phyloP scores from a whole-genome alignment of 2,113 vertebrate species.

The Mustela nigripes region DNA sequence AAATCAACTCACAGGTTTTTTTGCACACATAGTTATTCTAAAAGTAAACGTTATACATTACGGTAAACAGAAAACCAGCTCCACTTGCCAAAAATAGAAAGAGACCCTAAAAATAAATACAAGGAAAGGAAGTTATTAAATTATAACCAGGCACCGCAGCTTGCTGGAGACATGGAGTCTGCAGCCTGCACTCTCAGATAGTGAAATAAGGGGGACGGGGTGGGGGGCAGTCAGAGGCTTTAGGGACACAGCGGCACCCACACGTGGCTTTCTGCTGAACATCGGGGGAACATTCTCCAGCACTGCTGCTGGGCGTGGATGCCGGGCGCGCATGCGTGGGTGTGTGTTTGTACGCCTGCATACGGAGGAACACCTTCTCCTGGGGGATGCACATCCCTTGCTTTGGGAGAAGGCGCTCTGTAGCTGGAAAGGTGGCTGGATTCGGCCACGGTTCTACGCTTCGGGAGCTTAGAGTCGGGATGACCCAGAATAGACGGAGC shows the following conservation, averaged over 20 bases:
- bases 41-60: constrained; percentile 66
- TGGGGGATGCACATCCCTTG: fast-evolving
- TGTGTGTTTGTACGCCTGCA: fast-evolving
- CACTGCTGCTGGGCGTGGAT: fast-evolving
- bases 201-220: background rate
- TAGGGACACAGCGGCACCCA: background rate
- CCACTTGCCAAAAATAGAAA: constrained; percentile 72
- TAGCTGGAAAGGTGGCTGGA: background rate
- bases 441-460: background rate
- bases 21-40: constrained; percentile 56
- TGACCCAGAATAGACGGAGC: background rate
- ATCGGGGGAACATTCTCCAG: background rate
- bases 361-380: too few relatives aligned
- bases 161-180: background rate
- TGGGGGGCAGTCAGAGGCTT: background rate
- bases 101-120: constrained; percentile 76
- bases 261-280: background rate
- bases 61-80: constrained; percentile 66
- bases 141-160: constrained; percentile 72
- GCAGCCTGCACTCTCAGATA: background rate
- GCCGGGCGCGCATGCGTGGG: background rate
- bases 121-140: constrained; percentile 68
- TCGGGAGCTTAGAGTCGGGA: background rate
- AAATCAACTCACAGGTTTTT: background rate
- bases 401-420: background rate